Evolutionary conservation across 2,797 vertebrate genomes (phyloP).

Genomic region (Anolis apletophallus): DNA sequence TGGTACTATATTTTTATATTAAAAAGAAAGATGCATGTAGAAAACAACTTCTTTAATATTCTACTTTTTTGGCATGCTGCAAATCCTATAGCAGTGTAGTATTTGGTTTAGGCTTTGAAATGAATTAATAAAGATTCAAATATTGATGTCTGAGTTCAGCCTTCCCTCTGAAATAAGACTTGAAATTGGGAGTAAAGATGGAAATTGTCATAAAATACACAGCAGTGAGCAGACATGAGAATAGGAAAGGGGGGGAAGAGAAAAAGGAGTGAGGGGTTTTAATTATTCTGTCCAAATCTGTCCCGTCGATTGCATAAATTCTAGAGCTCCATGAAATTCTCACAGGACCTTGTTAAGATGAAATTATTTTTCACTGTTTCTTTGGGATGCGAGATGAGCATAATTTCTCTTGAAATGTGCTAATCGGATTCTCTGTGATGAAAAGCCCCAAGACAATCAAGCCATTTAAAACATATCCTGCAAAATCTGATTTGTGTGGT

Average conservation of each 20-base stretch:
- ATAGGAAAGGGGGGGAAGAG: background rate
- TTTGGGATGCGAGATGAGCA: conserved; percentile 27
- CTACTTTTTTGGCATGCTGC: too few relatives aligned
- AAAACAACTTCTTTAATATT: too few relatives aligned
- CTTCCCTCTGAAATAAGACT: background rate
- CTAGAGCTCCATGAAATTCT: conserved; percentile 29
- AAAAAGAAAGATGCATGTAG: too few relatives aligned
- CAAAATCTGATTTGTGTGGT: conserved; percentile 44
- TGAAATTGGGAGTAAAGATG: background rate
- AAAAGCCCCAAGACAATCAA: conserved; percentile 54
- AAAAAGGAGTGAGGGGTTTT: background rate
- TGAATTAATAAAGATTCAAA: too few relatives aligned
- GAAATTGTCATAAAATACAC: background rate
- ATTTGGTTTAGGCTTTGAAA: too few relatives aligned
- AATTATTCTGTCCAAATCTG: conserved; percentile 20
- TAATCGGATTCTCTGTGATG: conserved; percentile 44
- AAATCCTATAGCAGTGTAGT: too few relatives aligned
- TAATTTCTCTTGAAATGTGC: conserved; percentile 57
- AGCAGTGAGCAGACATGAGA: background rate
- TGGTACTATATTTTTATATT: too few relatives aligned
- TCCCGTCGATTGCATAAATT: conserved; percentile 46
- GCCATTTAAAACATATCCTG: conserved; percentile 55
- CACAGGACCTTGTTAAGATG: conserved; percentile 37
- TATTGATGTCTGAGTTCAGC: too few relatives aligned
- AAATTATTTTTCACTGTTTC: conserved; percentile 21